A percentile compares a stretch with the other conserved stretches of the same genome.
Conservation (phyloP, 2,113 vertebrate species). For the Ariopsis seemanni region DNA sequence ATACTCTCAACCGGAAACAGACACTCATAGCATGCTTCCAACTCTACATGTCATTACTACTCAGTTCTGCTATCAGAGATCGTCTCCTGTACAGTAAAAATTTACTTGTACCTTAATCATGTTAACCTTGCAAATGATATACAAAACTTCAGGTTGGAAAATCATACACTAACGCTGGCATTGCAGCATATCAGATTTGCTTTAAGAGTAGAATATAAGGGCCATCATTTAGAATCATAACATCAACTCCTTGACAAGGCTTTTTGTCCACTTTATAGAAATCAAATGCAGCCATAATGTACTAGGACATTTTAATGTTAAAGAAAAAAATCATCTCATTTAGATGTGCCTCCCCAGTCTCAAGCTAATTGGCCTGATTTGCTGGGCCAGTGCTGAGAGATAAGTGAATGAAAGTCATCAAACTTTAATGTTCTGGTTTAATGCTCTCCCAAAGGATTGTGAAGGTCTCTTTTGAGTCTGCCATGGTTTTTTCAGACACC, state of each 20-base stretch:
- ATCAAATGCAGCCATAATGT: slow-evolving; percentile 23
- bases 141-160: neutral
- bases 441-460: slow-evolving; percentile 46
- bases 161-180: neutral
- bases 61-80: neutral
- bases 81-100: neutral
- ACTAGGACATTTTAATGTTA: neutral
- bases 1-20: no score
- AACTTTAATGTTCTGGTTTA: slow-evolving; percentile 57
- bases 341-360: slow-evolving; percentile 48
- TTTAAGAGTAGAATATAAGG: neutral
- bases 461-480: slow-evolving; percentile 35
- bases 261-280: slow-evolving; percentile 25
- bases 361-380: slow-evolving; percentile 58
- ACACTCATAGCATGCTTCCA: no score
- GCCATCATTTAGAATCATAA: neutral
- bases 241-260: neutral
- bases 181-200: neutral
- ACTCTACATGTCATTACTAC: neutral
- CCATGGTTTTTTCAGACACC: slow-evolving; percentile 28
- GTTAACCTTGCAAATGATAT: neutral
- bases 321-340: slow-evolving; percentile 40
- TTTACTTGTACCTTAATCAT: neutral
- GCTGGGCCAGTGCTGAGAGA: slow-evolving; percentile 39
- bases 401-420: slow-evolving; percentile 57